A percentile compares a stretch with the other conserved stretches of the same genome.
phyloP scores from a whole-genome alignment of 2,113 vertebrate genomes.

The Lota lota region DNA sequence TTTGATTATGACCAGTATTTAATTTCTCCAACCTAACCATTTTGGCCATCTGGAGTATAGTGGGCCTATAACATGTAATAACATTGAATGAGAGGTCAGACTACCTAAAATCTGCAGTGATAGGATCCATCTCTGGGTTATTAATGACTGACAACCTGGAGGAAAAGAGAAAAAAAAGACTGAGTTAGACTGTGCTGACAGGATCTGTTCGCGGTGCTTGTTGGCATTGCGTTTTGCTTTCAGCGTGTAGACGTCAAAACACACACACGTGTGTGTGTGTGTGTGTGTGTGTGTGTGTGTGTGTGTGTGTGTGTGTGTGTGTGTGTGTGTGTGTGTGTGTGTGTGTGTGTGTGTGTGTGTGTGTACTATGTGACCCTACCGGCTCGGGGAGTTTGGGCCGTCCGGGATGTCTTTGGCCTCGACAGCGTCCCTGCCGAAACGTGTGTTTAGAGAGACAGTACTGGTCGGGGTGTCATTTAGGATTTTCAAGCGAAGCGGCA shows the following conservation, averaged over 20 bases:
- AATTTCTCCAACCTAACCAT: no score
- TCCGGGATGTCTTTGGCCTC: slow-evolving; percentile 45
- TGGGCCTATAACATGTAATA: no score
- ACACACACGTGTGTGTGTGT: no score
- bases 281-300: no score
- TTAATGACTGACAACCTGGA: slow-evolving; percentile 63
- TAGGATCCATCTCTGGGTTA: slow-evolving; percentile 61
- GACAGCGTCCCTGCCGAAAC: slow-evolving; percentile 50
- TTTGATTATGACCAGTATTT: no score
- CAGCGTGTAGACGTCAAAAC: no score
- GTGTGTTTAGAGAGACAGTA: slow-evolving; percentile 26
- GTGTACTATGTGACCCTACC: slow-evolving; percentile 46
- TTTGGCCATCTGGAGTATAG: no score
- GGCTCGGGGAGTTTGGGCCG: slow-evolving; percentile 44
- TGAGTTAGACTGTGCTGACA: background rate
- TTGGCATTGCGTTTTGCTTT: no score
- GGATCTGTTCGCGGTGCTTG: background rate
- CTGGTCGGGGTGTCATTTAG: background rate
- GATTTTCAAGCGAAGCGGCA: background rate
- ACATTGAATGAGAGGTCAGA: no score
- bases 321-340: no score
- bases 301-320: no score
- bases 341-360: no score
- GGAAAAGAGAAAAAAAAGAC: slow-evolving; percentile 7
- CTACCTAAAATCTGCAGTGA: slow-evolving; percentile 66